Evolutionary conservation across 2,888 invertebrate species (phyloP), one percentile per base, ranked within the genome.

Genomic region (Platycnemis pennipes): DNA sequence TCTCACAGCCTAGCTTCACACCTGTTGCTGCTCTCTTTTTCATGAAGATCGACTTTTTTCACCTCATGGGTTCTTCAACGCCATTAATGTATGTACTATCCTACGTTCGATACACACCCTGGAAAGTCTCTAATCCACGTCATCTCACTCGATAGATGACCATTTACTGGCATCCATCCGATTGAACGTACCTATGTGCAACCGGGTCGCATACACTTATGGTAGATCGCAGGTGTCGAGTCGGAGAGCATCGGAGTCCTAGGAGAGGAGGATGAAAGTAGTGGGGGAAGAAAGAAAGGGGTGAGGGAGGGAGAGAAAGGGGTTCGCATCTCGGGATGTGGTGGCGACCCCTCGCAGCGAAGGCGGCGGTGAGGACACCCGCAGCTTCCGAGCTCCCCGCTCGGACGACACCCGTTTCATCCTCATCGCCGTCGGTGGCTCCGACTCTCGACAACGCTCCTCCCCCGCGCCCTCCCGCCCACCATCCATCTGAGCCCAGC

Each of bases 321-420:
- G 44, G 63, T 56, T 44, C 63, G 44, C 45, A 56, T 91, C 42
- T 26, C 56, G 45, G 63, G 91, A 77, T 37, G 91, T 63, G 56
- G 63, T 63, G 56, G 63, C 56, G 91, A 63, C 91, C 91, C 77
- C 77, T 77, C 77, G 46, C 88, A 77, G 46, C 56, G 53, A 31
- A 56, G 26, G 26, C 88, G 89, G 19, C 86, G 37, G 89, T 56
- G 63, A 46, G 91, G 44, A 91, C 91, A 69, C 91, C 91, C 91
- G 91, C 91, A 91, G 91, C 63, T 91, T 44, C 91, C 63, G 44
- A n/a, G 63, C 37, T n/a, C 42, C 69, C 44, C 89, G 56, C 42
- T n/a, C 63, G 63, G 26, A n/a, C 22, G n/a, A 22, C 13, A 53
- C 53, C 53, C 37, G 37, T 16, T 37, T 31, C 56, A 26, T 44